phyloP scores from a whole-genome alignment of 2,113 vertebrate genomes.

The Mastomys natalensis region DNA sequence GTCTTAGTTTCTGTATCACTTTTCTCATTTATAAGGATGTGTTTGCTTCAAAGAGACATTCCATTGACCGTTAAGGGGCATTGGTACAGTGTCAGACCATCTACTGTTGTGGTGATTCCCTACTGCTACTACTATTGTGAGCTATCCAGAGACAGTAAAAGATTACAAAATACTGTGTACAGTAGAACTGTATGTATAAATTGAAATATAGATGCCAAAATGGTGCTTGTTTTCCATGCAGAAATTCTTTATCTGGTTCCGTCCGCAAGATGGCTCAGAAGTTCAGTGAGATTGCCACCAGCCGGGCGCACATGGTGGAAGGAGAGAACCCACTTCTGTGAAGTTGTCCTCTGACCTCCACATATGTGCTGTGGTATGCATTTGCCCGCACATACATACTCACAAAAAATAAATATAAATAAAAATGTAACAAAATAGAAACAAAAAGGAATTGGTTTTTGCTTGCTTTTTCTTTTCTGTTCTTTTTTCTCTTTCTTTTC shows the following conservation, averaged over 20 bases:
- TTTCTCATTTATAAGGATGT: not conserved
- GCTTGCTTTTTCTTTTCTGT: not conserved
- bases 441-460: not conserved
- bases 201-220: not conserved
- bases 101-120: no score
- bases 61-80: not conserved
- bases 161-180: not conserved
- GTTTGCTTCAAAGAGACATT: not conserved
- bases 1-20: not conserved
- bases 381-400: not conserved
- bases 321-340: not conserved
- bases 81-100: not conserved
- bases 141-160: not conserved
- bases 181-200: accelerated
- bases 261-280: not conserved
- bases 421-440: not conserved
- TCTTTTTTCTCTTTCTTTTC: not conserved
- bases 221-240: not conserved
- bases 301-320: no score
- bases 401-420: not conserved
- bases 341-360: not conserved
- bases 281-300: not conserved
- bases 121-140: accelerated
- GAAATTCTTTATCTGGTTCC: not conserved
- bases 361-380: not conserved